These are phyloP conservation scores for Leucoptera coffeella DNA, from an alignment of 2,888 invertebrate species.

Conservation along the genomic window DNA sequence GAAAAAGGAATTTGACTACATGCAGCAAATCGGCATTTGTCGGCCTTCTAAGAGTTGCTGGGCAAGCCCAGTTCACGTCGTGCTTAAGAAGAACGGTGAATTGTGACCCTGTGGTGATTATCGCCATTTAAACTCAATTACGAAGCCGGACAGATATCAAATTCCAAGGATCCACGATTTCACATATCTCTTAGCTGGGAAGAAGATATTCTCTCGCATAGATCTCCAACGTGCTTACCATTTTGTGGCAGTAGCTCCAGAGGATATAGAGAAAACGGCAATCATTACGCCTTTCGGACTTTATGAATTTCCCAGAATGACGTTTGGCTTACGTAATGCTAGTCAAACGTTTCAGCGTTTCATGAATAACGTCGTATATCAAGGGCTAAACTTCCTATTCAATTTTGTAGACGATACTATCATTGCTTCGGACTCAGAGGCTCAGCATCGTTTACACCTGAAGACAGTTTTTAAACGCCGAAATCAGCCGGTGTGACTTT, in stretches of 20 bases:
- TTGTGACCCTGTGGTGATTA: slow-evolving; percentile 17
- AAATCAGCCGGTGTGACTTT: slow-evolving; percentile 3
- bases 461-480: slow-evolving; percentile 5
- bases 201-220: slow-evolving; percentile 5
- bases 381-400: no score
- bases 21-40: slow-evolving; percentile 19
- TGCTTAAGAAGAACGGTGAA: slow-evolving; percentile 8
- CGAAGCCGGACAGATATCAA: slow-evolving; percentile 1
- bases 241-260: slow-evolving; percentile 14
- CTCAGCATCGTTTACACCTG: slow-evolving; percentile 5
- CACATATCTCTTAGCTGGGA: slow-evolving; percentile 1
- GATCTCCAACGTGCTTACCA: slow-evolving; percentile 16
- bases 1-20: slow-evolving; percentile 12
- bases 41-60: slow-evolving; percentile 20
- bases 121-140: slow-evolving; percentile 11
- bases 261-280: slow-evolving; percentile 15
- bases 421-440: slow-evolving; percentile 7
- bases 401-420: slow-evolving; percentile 13
- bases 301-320: slow-evolving; percentile 13
- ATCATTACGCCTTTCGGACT: slow-evolving; percentile 13
- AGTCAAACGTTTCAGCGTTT: slow-evolving; percentile 19
- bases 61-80: slow-evolving; percentile 15
- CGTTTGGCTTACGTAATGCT: slow-evolving; percentile 20
- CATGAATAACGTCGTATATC: slow-evolving; percentile 7
- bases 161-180: not conserved